Conservation (phyloP, 2,888 invertebrate species). For the Amblyjoppa fuscipennis region DNA sequence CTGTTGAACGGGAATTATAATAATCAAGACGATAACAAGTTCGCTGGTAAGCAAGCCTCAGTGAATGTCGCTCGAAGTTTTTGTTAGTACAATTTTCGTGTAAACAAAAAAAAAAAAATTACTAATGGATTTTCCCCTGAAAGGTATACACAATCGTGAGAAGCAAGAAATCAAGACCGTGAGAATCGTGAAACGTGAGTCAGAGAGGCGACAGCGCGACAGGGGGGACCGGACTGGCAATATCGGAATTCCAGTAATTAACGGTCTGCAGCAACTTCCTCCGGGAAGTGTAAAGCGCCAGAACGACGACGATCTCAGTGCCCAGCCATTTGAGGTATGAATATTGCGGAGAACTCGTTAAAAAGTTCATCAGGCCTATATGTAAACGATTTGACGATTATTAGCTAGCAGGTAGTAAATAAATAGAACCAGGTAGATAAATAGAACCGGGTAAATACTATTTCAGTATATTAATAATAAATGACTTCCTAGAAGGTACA, state of each 20-base stretch:
- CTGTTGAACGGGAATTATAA: constrained; percentile 77
- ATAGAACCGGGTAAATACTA: background rate
- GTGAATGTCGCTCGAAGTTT: background rate
- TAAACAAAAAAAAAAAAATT: background rate
- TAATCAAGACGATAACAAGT: constrained; percentile 79
- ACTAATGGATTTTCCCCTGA: background rate
- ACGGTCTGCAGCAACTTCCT: constrained; percentile 74
- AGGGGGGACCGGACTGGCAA: constrained; percentile 88
- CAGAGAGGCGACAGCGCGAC: constrained; percentile 93
- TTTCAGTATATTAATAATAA: background rate
- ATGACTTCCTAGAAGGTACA: constrained; percentile 74
- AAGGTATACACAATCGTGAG: constrained; percentile 89
- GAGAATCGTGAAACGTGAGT: constrained; percentile 96
- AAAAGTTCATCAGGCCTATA: background rate
- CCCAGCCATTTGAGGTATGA: constrained; percentile 79
- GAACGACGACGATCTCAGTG: constrained; percentile 78
- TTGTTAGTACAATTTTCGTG: background rate
- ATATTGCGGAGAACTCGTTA: background rate
- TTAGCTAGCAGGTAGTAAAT: background rate
- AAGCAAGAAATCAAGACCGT: constrained; percentile 97
- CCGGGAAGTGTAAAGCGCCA: constrained; percentile 80
- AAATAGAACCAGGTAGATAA: background rate
- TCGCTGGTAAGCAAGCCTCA: constrained; percentile 52
- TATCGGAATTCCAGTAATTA: constrained; percentile 81
- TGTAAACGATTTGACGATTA: background rate